Evolutionary conservation across 2,888 invertebrate genomes (phyloP), one percentile per base, ranked within the genome.

Genomic region (Acanthosepion lycidas): DNA sequence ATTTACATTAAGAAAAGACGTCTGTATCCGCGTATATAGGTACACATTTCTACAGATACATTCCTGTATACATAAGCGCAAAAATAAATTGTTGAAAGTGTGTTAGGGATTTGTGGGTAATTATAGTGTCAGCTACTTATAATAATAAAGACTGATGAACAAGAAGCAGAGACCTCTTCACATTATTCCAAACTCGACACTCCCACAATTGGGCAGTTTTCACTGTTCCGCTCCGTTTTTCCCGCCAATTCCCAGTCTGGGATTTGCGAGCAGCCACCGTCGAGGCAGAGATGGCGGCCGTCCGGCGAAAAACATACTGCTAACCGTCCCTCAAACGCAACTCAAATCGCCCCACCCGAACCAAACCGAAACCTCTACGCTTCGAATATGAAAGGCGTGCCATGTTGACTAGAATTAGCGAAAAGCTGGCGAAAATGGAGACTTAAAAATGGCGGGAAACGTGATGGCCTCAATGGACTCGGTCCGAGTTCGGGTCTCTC

Each of bases 131-230:
- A 78, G 18, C 78, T 78, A 78, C n/a, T 78, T 78, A 78, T 78
- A 78, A 78, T 78, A 78, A 78, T 78, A 78, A 78, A 78, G 78
- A 78, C n/a, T 78, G 78, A 78, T 78, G 78, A 78, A n/a, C n/a
- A 78, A 78, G 78, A 78, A n/a, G 15, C 78, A 78, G 15, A 78
- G 78, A 78, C 15, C n/a, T 15, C 78, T 9, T 15, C 78, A 18
- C 78, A n/a, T n/a, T 78, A 78, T 78, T 78, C 78, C n/a, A 33
- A 15, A 78, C 78, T 78, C 78, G 18, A 78, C 78, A 78, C 78
- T 78, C 78, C 78, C 78, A 78, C 78, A 78, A 78, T 33, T 33
- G 78, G 78, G n/a, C 78, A 78, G 78, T 33, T n/a, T 78, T 78
- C 78, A 33, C n/a, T 33, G 78, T 78, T 78, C 78, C 78, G 78